These are phyloP conservation scores for Coptodon rendalli DNA, from an alignment of 2,113 vertebrate species.

Conservation along the genomic window DNA sequence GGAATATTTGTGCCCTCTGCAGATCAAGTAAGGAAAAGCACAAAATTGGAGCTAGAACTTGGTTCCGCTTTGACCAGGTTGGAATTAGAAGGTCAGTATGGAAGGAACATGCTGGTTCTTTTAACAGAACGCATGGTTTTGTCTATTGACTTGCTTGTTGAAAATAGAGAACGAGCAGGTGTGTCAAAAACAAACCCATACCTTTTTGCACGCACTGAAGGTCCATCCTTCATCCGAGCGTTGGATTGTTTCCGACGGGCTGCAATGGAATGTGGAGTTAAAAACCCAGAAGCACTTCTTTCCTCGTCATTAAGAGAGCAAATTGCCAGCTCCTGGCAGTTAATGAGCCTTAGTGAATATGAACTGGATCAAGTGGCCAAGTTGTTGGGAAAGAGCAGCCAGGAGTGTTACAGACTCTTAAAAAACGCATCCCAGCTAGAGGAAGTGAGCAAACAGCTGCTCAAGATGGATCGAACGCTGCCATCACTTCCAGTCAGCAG, in stretches of 20 bases:
- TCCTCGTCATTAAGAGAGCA: slow-evolving; percentile 58
- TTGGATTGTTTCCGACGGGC: slow-evolving; percentile 60
- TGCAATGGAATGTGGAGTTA: slow-evolving; percentile 55
- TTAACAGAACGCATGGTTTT: slow-evolving; percentile 56
- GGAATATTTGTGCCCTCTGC: slow-evolving; percentile 44
- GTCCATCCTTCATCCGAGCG: slow-evolving; percentile 59
- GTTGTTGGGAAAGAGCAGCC: slow-evolving; percentile 23
- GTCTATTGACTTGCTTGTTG: slow-evolving; percentile 53
- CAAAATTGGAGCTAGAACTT: slow-evolving; percentile 57
- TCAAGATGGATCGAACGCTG: slow-evolving; percentile 44
- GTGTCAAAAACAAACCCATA: slow-evolving; percentile 59
- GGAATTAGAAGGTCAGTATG: slow-evolving; percentile 64
- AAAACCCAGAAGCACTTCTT: slow-evolving; percentile 60
- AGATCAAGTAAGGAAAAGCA: slow-evolving; percentile 61
- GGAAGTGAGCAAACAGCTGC: slow-evolving; percentile 54
- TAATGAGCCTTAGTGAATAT: slow-evolving; percentile 52
- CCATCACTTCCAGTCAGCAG: not conserved
- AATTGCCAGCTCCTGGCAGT: slow-evolving; percentile 62
- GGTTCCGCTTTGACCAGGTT: slow-evolving; percentile 45
- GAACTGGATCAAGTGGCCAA: slow-evolving; percentile 50
- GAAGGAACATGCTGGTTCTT: slow-evolving; percentile 62
- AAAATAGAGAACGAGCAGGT: slow-evolving; percentile 40
- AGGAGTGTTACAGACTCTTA: slow-evolving; percentile 41
- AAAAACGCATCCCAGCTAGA: slow-evolving; percentile 42
- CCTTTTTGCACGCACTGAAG: slow-evolving; percentile 66